phyloP scores from a whole-genome alignment of 2,888 invertebrate genomes.

The Acanthopleura granulata region DNA sequence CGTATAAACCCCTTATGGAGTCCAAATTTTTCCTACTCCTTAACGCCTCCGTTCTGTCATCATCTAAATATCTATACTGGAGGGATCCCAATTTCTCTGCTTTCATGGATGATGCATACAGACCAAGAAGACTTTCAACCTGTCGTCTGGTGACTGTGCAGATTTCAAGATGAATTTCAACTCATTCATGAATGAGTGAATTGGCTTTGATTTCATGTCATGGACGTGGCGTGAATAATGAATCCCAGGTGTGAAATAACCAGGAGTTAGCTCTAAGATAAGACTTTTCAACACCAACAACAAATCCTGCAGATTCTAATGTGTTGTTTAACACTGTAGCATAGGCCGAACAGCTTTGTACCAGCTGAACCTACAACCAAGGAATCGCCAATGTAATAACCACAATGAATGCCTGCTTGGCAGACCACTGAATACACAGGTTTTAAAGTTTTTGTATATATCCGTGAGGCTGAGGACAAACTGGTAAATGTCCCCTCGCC shows the following conservation, averaged over 20 bases:
- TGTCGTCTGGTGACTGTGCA: neutral
- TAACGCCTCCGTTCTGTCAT: too few species aligned
- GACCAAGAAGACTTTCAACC: neutral
- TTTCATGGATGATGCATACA: too few species aligned
- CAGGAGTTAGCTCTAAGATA: neutral
- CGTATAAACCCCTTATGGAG: neutral
- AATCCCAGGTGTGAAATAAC: neutral
- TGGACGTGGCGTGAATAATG: neutral
- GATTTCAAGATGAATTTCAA: slow-evolving; percentile 2
- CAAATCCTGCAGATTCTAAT: too few species aligned
- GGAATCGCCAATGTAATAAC: slow-evolving; percentile 38
- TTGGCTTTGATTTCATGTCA: too few species aligned
- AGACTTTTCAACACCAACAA: slow-evolving; percentile 1
- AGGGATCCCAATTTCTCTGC: too few species aligned
- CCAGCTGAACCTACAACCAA: slow-evolving; percentile 33
- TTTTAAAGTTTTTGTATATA: slow-evolving; percentile 33
- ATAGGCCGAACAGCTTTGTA: too few species aligned
- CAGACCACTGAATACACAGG: slow-evolving; percentile 32
- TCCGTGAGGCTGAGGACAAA: slow-evolving; percentile 25
- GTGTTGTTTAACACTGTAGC: too few species aligned
- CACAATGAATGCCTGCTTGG: slow-evolving; percentile 24
- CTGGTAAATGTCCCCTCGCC: neutral
- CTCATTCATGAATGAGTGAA: too few species aligned
- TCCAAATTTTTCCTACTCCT: too few species aligned
- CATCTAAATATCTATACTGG: too few species aligned